Evolutionary conservation across 2,888 invertebrate species (phyloP), one percentile per base, ranked within the genome.

Genomic region (Rhaphigaster nebulosa): DNA sequence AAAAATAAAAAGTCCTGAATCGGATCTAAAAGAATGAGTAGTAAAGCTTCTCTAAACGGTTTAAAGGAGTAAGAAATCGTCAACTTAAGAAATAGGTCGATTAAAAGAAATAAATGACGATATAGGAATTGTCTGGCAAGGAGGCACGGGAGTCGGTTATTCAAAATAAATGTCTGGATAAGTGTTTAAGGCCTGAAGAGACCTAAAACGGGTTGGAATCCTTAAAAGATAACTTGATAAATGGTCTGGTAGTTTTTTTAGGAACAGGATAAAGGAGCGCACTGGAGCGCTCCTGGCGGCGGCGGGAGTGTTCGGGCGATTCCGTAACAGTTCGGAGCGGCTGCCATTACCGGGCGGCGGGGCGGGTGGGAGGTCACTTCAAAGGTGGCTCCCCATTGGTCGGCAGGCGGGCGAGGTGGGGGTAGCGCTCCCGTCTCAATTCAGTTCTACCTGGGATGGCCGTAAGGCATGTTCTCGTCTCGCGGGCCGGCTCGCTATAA

Each of bases 341-440:
- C 92, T 92, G 93, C 93, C 93, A 92, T 92, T 93, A 92, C 92
- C 92, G 91, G 92, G 92, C 87, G 90, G 90, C 90, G 90, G 91
- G 90, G 91, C 90, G 87, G 90, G 88, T 90, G 92, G 90, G 91
- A 90, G 91, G 91, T 90, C 91, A 91, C 91, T 90, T 60, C 65
- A 80, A 89, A 89, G 90, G 45, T 29, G 90, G 87, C 56, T 60
- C 87, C 91, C 87, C 88, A 92, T 92, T 92, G 92, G 92, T 91
- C 90, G 91, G 87, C 87, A 70, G 89, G 70, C 76, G 38, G 89
- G 76, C 90, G 65, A 90, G 91, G 45, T 41, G 90, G 88, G 88
- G 80, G 87, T 52, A 88, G 80, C 34, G n/a, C 34, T 45, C 50
- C 41, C 87, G 56, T 60, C 88, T 50, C 41, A 50, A 87, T 60